Evolutionary conservation across 2,888 invertebrate species (phyloP), one percentile per base, ranked within the genome.

Genomic region (Drosophila lutescens): DNA sequence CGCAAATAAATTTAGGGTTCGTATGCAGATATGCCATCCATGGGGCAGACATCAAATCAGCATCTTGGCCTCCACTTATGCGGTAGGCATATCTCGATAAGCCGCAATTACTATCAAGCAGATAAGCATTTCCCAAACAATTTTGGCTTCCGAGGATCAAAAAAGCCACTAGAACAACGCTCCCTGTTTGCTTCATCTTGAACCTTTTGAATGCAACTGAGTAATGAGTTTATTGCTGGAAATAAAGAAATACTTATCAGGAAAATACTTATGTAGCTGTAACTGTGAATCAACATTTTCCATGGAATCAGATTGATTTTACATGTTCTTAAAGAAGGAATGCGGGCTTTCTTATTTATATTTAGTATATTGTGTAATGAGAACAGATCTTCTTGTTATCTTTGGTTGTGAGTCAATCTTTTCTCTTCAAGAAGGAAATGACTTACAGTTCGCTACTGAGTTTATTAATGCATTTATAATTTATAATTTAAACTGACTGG

Each of bases 11-110:
- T 10, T 2, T 2, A 0, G n/a, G 12, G 10, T 23, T 34, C 1
- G 10, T 1, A 10, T 59, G 50, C 12, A 59, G 10, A 23, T 34
- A 54, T 12, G 41, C 59, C 41, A 59, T 23, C 54, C 54, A 59
- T 23, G 59, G 59, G 4, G 9, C 10, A 2, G 41, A 23, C 30
- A 12, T 20, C 4, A 32, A 5, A 2, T 7, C 12, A 12, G 32
- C 54, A 34, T 54, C 6, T 10, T 9, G 0, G 4, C 59, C 59
- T 10, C 59, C 54, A 12, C 5, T 1, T 32, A 53, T 34, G 6
- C 54, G 38, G 13, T 12, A 1, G 1, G 15, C 1, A 23, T n/a
- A 23, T 10, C 12, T 34, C 9, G 55, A 13, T 0, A n/a, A 0
- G 13, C 58, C 58, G 13, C 59, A 59, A 2, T 43, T 9, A 4